These are phyloP conservation scores for Rhynchophorus ferrugineus DNA, from an alignment of 1,140 invertebrate genomes.

Conservation along the genomic window DNA sequence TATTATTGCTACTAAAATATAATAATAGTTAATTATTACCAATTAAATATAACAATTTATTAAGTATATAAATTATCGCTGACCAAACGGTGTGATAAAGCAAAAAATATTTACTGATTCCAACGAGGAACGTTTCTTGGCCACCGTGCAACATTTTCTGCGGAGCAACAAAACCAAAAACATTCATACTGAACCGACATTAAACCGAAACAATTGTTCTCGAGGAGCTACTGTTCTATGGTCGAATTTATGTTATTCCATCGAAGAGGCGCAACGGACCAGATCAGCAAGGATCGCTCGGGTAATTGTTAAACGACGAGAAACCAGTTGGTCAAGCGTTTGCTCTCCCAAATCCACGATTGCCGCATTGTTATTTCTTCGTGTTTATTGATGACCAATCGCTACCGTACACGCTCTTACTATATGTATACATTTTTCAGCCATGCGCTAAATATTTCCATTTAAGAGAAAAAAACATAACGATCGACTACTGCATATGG, in stretches of 20 bases:
- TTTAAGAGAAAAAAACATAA: too few species aligned
- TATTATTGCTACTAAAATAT: too few species aligned
- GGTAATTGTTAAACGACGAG: slow-evolving; percentile 24
- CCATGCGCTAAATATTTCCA: slow-evolving; percentile 5
- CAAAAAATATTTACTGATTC: too few species aligned
- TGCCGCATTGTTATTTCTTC: slow-evolving; percentile 37
- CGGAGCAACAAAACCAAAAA: slow-evolving; percentile 27
- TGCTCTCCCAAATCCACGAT: slow-evolving; percentile 31
- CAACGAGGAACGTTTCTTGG: too few species aligned
- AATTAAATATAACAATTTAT: too few species aligned
- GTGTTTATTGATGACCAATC: slow-evolving; percentile 38
- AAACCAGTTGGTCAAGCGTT: slow-evolving; percentile 19
- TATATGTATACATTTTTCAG: slow-evolving; percentile 23
- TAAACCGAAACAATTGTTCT: slow-evolving; percentile 39
- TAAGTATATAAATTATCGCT: too few species aligned
- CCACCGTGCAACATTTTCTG: slow-evolving; percentile 6
- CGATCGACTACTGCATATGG: too few species aligned
- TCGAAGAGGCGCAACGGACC: slow-evolving; percentile 25
- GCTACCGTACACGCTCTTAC: slow-evolving; percentile 30
- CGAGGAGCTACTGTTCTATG: slow-evolving; percentile 34
- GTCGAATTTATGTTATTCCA: slow-evolving; percentile 34
- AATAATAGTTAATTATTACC: too few species aligned
- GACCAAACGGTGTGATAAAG: too few species aligned
- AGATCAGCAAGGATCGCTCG: slow-evolving; percentile 5
- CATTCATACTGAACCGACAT: slow-evolving; percentile 36